Evolutionary conservation across 2,888 invertebrate genomes (phyloP).

Genomic region (Chesias legatella): DNA sequence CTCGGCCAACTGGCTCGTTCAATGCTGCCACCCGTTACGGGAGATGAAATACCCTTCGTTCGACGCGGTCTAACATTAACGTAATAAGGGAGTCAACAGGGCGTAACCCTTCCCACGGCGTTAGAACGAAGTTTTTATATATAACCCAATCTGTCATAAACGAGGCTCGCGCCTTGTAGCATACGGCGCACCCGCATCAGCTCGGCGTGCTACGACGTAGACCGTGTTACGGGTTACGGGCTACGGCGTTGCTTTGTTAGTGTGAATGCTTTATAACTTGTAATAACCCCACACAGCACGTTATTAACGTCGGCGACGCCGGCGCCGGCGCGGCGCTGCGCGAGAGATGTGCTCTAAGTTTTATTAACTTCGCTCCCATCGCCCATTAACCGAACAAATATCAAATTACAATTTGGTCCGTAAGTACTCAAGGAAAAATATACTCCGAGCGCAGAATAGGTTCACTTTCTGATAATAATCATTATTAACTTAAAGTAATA

Average conservation of each 20-base stretch:
- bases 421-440: too few species aligned
- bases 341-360: not conserved
- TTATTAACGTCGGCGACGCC: too few species aligned
- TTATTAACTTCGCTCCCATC: not conserved
- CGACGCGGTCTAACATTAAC: conserved; percentile 11
- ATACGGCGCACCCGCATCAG: too few species aligned
- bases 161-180: too few species aligned
- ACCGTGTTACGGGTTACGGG: too few species aligned
- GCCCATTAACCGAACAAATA: not conserved
- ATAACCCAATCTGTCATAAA: too few species aligned
- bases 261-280: not conserved
- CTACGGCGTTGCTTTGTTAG: not conserved
- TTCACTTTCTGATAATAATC: too few species aligned
- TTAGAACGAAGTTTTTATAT: too few species aligned
- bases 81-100: conserved; percentile 17
- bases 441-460: too few species aligned
- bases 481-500: too few species aligned
- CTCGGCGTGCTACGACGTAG: conserved; percentile 12
- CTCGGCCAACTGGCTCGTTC: too few species aligned
- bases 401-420: not conserved
- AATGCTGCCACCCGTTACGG: conserved; percentile 4
- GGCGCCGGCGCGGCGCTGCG: too few species aligned
- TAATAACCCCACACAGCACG: not conserved
- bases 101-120: conserved; percentile 5
- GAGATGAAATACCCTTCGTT: conserved; percentile 3